phyloP scores from a whole-genome alignment of 2,888 invertebrate genomes.

The Teleiodes luculella region DNA sequence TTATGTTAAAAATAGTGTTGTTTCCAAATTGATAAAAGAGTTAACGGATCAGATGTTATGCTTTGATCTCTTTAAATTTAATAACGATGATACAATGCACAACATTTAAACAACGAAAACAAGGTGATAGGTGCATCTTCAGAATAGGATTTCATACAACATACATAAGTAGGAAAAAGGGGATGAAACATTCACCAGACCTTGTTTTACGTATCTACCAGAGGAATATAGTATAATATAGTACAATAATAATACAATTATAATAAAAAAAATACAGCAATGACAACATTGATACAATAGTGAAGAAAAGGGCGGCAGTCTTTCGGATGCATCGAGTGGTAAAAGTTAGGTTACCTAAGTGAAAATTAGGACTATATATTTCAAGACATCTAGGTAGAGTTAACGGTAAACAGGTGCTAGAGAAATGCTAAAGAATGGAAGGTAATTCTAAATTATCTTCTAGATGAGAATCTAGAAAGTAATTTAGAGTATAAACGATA shows the following conservation, averaged over 20 bases:
- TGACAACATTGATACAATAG: conserved; percentile 78
- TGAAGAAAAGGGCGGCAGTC: conserved; percentile 76
- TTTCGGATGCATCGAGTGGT: conserved; percentile 64
- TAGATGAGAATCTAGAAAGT: conserved; percentile 6
- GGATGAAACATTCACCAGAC: conserved; percentile 21
- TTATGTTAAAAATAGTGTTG: no score
- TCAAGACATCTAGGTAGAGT: conserved; percentile 36
- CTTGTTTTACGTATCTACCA: conserved; percentile 30
- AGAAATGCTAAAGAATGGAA: conserved; percentile 49
- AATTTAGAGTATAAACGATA: not conserved
- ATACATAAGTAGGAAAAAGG: conserved; percentile 12
- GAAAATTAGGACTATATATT: conserved; percentile 34
- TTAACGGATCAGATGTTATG: not conserved
- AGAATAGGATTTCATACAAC: not conserved
- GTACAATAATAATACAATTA: conserved; percentile 28
- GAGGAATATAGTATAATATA: conserved; percentile 26
- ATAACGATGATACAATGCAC: not conserved
- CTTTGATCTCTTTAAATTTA: not conserved
- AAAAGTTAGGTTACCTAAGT: conserved; percentile 42
- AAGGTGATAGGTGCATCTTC: conserved; percentile 7
- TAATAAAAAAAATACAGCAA: conserved; percentile 37
- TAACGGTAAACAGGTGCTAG: conserved; percentile 47
- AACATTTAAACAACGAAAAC: conserved; percentile 6
- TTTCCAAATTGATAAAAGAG: no score
- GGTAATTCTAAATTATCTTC: no score